These are phyloP conservation scores for Siniperca scherzeri DNA, from an alignment of 2,797 vertebrate species.

Conservation along the genomic window DNA sequence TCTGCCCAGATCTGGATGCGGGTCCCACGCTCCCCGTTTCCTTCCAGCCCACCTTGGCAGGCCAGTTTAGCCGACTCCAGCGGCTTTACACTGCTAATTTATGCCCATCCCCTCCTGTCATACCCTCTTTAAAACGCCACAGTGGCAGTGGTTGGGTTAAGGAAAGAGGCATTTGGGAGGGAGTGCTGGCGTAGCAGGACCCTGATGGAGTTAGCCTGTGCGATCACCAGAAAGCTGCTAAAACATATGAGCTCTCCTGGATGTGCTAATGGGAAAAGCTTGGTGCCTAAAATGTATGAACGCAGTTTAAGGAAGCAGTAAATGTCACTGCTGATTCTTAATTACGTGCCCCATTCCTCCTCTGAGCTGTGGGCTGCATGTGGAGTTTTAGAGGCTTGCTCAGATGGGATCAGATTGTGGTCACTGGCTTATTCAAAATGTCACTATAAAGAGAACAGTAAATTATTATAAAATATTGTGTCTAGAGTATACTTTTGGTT, in stretches of 20 bases:
- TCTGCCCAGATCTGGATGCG: conserved; percentile 47
- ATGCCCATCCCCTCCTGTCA: conserved; percentile 68
- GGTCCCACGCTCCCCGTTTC: conserved; percentile 68
- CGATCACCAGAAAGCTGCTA: conserved; percentile 70
- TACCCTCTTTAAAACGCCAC: conserved; percentile 73
- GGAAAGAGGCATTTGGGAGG: conserved; percentile 34
- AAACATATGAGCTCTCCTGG: conserved; percentile 64
- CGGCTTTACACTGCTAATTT: conserved; percentile 72
- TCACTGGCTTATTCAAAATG: conserved; percentile 50
- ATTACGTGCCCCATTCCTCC: conserved; percentile 59
- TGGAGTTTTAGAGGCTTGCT: conserved; percentile 44
- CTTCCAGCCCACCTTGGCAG: conserved; percentile 61
- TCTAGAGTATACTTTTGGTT: background rate
- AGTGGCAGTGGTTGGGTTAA: conserved; percentile 54
- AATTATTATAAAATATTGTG: conserved; percentile 15
- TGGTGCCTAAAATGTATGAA: conserved; percentile 50
- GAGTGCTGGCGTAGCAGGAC: conserved; percentile 41
- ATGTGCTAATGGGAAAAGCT: conserved; percentile 70
- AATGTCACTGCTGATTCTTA: conserved; percentile 79
- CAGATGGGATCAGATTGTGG: conserved; percentile 58
- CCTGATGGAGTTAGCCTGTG: conserved; percentile 53
- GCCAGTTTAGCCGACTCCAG: conserved; percentile 55
- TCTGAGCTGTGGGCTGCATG: conserved; percentile 36
- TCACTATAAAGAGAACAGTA: conserved; percentile 40
- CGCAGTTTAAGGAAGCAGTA: conserved; percentile 75